These are phyloP conservation scores for Drosophila testacea DNA, from an alignment of 2,888 invertebrate species.

Conservation along the genomic window DNA sequence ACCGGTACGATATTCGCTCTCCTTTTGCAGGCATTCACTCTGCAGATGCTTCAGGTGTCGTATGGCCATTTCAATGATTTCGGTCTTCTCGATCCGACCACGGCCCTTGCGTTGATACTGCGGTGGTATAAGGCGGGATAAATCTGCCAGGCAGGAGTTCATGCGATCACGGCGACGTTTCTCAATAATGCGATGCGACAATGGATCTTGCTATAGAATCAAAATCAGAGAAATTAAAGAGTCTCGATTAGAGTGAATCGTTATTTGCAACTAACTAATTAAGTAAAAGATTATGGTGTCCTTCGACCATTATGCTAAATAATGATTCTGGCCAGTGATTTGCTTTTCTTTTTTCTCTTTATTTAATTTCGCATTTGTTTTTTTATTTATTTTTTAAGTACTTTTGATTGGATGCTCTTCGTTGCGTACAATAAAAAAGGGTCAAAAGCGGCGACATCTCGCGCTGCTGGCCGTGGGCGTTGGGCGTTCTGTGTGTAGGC, in stretches of 20 bases:
- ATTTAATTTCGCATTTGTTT: constrained; percentile 28
- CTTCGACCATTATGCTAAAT: constrained; percentile 50
- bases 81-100: constrained; percentile 98
- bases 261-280: constrained; percentile 6
- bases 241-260: constrained; percentile 18
- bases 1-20: constrained; percentile 90
- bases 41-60: constrained; percentile 96
- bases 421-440: constrained; percentile 70
- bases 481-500: constrained; percentile 42
- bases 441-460: constrained; percentile 70
- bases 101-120: constrained; percentile 97
- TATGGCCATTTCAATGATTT: constrained; percentile 99
- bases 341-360: constrained; percentile 19
- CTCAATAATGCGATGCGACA: constrained; percentile 99
- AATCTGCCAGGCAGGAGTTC: constrained; percentile 98
- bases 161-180: constrained; percentile 97
- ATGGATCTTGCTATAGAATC: constrained; percentile 93
- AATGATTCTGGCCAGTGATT: constrained; percentile 51
- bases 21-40: constrained; percentile 86
- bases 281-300: constrained; percentile 50
- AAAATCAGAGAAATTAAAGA: neutral
- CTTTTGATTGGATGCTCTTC: constrained; percentile 16
- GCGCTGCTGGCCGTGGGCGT: constrained; percentile 29
- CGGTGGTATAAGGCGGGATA: constrained; percentile 96
- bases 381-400: constrained; percentile 13